Percentiles rank a stretch among this genome's conserved stretches.
phyloP scores from a whole-genome alignment of 2,113 vertebrate genomes.

The Grammomys dolichurus region DNA sequence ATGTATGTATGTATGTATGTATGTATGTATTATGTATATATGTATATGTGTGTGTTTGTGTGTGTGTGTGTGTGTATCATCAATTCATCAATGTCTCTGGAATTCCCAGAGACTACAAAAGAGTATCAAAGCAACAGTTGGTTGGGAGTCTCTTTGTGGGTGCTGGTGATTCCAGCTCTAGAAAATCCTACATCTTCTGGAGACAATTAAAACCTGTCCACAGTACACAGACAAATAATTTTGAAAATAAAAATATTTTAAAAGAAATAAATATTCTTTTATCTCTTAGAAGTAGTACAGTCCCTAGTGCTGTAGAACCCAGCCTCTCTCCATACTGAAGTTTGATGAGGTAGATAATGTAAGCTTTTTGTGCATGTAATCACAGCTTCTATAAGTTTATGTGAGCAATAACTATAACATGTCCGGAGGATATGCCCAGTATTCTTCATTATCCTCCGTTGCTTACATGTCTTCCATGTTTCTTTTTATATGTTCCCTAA shows the following conservation, averaged over 20 bases:
- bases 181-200: not conserved
- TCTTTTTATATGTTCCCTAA: not conserved
- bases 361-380: too few relatives aligned
- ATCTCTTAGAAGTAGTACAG: not conserved
- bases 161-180: too few relatives aligned
- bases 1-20: too few relatives aligned
- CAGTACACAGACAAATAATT: not conserved
- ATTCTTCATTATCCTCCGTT: too few relatives aligned
- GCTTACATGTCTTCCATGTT: not conserved
- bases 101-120: too few relatives aligned
- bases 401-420: too few relatives aligned
- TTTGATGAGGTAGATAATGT: not conserved
- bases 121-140: not conserved
- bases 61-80: too few relatives aligned
- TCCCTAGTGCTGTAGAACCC: not conserved
- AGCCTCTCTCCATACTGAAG: not conserved
- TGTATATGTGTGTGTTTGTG: not conserved
- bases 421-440: not conserved
- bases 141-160: too few relatives aligned
- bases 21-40: too few relatives aligned
- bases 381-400: too few relatives aligned
- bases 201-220: not conserved
- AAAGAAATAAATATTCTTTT: not conserved
- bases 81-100: not conserved
- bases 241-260: not conserved